Evolutionary conservation across 1,140 invertebrate species (phyloP), one percentile per base, ranked within the genome.

Genomic region (Zaprionus africanus): DNA sequence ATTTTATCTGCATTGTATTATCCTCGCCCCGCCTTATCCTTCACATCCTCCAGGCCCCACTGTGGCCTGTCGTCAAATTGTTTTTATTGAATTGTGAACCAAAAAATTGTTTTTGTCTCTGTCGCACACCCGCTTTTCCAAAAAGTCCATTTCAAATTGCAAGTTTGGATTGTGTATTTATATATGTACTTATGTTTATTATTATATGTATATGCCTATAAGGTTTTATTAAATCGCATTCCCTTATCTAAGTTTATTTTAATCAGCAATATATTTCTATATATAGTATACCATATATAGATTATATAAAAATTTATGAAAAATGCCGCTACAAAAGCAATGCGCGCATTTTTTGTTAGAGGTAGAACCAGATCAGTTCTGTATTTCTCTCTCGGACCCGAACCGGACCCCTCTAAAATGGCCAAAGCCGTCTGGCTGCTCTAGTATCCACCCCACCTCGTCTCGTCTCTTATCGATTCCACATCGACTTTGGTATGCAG

Each of bases 261-360:
- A 64, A 62, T 59, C 54, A 26, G 65, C 57, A 58, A 38, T 70
- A 63, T 49, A 65, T 13, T 51, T 24, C 9, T 61, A 61, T 51
- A 63, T 53, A 38, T 53, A 31, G 9, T 54, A 61, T 38, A 62
- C 15, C 28, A 56, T 64, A 28, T 61, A 24, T 53, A 63, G 78
- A 61, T 69, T 66, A 67, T 86, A 85, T 76, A 87, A 85, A 82
- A 79, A 70, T 36, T 74, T 76, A 71, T 71, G 67, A 34, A 71
- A 69, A 84, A 85, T 75, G 74, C 75, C 74, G 78, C 82, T 81
- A 85, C 75, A 85, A 85, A 85, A 85, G 78, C 78, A 68, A 81
- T 75, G 67, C 69, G 78, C 81, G 53, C 66, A 81, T 85, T 85
- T 81, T 38, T 24, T 22, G 19, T 73, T 63, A 76, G 82, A 84